Percentiles rank a stretch among this genome's conserved stretches.
Evolutionary conservation across 2,888 invertebrate genomes (phyloP).

Genomic region (Cataglyphis livida): DNA sequence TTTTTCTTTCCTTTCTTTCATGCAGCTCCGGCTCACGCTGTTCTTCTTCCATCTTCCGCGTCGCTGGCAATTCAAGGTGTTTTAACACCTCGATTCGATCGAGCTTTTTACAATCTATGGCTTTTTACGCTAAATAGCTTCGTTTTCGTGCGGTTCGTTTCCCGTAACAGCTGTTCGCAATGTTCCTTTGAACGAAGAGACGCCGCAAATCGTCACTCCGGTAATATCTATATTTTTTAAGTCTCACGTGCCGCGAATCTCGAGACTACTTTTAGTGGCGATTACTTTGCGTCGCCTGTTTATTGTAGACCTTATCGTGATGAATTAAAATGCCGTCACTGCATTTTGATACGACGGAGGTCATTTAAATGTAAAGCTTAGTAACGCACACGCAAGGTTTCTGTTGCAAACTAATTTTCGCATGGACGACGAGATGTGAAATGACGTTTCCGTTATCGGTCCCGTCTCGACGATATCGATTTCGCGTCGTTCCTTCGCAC

Average conservation of each 20-base stretch:
- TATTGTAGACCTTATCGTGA: constrained; percentile 22
- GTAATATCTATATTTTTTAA: background rate
- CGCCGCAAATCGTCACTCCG: background rate
- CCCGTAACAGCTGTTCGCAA: constrained; percentile 6
- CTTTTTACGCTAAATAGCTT: constrained; percentile 29
- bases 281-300: constrained; percentile 23
- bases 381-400: constrained; percentile 41
- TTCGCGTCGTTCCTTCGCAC: background rate
- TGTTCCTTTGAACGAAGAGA: background rate
- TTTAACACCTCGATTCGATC: constrained; percentile 29
- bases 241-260: constrained; percentile 30
- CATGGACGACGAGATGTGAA: constrained; percentile 22
- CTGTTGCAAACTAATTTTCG: constrained; percentile 29
- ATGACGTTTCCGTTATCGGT: background rate
- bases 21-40: background rate
- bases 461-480: constrained; percentile 32
- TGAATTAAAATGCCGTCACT: constrained; percentile 34
- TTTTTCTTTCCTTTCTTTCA: background rate
- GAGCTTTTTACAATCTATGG: constrained; percentile 29
- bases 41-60: constrained; percentile 3
- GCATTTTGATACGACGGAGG: constrained; percentile 27
- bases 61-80: background rate
- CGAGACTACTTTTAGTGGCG: constrained; percentile 13
- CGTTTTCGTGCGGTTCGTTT: constrained; percentile 35
- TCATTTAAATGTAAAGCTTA: constrained; percentile 31